phyloP scores from a whole-genome alignment of 1,140 invertebrate genomes.

The Ptiloglossa arizonensis region DNA sequence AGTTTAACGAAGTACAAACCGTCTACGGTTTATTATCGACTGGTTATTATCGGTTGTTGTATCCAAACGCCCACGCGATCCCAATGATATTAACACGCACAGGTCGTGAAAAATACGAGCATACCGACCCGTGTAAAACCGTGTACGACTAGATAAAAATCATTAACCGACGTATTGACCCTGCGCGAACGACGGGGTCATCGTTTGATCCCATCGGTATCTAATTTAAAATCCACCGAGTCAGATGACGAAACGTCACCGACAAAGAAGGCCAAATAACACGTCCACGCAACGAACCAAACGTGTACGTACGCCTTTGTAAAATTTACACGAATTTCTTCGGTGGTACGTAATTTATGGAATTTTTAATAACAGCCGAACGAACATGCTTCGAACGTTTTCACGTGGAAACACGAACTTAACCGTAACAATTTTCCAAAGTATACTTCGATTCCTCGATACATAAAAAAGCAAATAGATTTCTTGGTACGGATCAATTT shows the following conservation, averaged over 20 bases:
- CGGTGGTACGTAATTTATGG: neutral
- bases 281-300: neutral
- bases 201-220: constrained; percentile 34
- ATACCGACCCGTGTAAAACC: neutral
- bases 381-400: too few relatives aligned
- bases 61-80: constrained; percentile 44
- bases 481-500: too few relatives aligned
- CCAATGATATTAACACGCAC: constrained; percentile 37
- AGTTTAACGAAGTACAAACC: constrained; percentile 18
- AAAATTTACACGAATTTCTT: neutral
- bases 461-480: too few relatives aligned
- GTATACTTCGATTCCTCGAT: too few relatives aligned
- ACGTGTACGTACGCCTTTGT: neutral
- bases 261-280: neutral
- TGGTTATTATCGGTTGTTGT: constrained; percentile 41
- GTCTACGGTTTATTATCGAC: constrained; percentile 15
- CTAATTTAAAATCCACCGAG: constrained; percentile 20
- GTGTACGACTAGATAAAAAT: constrained; percentile 15
- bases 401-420: too few relatives aligned
- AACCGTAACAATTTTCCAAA: too few relatives aligned
- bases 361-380: neutral
- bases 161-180: constrained; percentile 36
- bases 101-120: constrained; percentile 18
- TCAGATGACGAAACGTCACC: constrained; percentile 19
- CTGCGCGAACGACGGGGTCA: neutral